Conservation (phyloP, 2,797 vertebrate species). For the Pseudomugil gertrudae region DNA sequence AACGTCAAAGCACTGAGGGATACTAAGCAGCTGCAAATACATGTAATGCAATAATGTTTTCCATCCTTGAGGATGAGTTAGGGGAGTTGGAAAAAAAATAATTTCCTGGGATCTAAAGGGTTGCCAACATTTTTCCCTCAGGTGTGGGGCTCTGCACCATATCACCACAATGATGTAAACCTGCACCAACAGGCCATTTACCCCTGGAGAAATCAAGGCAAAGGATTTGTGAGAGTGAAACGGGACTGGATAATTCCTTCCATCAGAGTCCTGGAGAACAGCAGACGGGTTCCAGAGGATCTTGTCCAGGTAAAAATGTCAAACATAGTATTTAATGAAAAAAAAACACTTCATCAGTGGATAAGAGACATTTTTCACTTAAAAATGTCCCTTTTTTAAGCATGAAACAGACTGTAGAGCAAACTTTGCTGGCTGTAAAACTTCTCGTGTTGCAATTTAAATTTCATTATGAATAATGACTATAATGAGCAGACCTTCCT, state of each 20-base stretch:
- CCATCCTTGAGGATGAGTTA: constrained; percentile 31
- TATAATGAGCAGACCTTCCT: neutral
- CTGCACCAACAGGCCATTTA: constrained; percentile 58
- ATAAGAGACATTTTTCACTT: neutral
- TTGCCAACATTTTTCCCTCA: constrained; percentile 34
- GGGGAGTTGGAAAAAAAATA: constrained; percentile 21
- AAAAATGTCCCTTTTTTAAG: neutral
- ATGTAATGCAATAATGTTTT: constrained; percentile 54
- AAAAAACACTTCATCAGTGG: neutral
- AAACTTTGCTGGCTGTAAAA: neutral
- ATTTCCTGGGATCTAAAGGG: constrained; percentile 22
- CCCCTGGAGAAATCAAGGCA: constrained; percentile 75
- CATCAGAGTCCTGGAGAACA: constrained; percentile 93
- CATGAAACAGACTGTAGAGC: neutral
- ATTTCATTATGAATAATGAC: neutral
- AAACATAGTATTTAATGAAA: neutral
- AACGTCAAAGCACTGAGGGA: constrained; percentile 40
- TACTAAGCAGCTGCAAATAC: constrained; percentile 67
- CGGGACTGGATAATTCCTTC: constrained; percentile 98
- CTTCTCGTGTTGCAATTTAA: neutral
- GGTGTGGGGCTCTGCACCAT: constrained; percentile 56
- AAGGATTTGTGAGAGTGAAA: constrained; percentile 79
- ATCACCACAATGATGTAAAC: constrained; percentile 25
- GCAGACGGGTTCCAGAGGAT: constrained; percentile 90
- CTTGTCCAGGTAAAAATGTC: constrained; percentile 89